phyloP scores from a whole-genome alignment of 1,140 invertebrate genomes.

The Rhynchophorus ferrugineus region DNA sequence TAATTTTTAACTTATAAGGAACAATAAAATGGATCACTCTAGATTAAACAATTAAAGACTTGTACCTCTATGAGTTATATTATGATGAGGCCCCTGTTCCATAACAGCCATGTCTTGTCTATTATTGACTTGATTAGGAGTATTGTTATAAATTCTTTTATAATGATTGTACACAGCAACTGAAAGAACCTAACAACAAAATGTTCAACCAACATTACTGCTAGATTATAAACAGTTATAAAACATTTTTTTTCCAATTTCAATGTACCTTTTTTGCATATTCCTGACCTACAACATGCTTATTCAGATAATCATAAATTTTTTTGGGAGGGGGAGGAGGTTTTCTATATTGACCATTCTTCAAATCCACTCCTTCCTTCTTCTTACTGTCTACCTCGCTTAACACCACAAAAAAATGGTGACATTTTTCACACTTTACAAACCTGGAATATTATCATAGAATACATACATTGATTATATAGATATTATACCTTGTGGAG shows the following conservation, averaged over 20 bases:
- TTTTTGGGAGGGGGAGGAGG: slow-evolving; percentile 91
- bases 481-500: slow-evolving; percentile 54
- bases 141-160: slow-evolving; percentile 93
- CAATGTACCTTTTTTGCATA: slow-evolving; percentile 78
- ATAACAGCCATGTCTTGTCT: slow-evolving; percentile 45
- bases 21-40: neutral
- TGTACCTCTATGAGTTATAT: slow-evolving; percentile 68
- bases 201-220: neutral
- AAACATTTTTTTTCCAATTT: slow-evolving; percentile 4
- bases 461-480: neutral
- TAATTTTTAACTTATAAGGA: neutral
- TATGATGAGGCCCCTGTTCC: slow-evolving; percentile 60
- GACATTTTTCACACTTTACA: slow-evolving; percentile 96
- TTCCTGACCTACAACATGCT: slow-evolving; percentile 96
- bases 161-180: slow-evolving; percentile 99
- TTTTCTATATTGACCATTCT: slow-evolving; percentile 60
- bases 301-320: slow-evolving; percentile 93
- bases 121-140: slow-evolving; percentile 48
- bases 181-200: slow-evolving; percentile 72
- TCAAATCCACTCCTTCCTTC: slow-evolving; percentile 67
- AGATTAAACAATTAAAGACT: too few species aligned
- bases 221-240: neutral
- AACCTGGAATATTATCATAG: slow-evolving; percentile 50
- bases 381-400: slow-evolving; percentile 86
- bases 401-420: slow-evolving; percentile 95